Evolutionary conservation across 2,888 invertebrate species (phyloP).

Genomic region (Phaonia tiefii): DNA sequence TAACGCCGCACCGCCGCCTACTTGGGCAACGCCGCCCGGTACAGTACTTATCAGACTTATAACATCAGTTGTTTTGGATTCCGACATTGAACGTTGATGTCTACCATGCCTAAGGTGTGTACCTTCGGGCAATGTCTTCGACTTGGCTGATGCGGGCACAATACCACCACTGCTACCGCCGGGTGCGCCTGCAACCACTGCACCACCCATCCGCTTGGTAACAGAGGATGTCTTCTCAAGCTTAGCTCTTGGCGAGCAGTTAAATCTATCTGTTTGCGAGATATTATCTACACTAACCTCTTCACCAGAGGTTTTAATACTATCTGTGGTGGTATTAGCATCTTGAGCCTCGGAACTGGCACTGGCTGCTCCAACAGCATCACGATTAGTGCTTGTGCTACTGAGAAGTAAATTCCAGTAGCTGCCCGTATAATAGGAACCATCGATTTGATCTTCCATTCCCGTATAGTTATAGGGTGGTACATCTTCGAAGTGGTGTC

Average conservation of each 20-base stretch:
- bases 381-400: constrained; percentile 67
- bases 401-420: constrained; percentile 77
- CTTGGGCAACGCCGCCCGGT: constrained; percentile 54
- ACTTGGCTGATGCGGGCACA: constrained; percentile 72
- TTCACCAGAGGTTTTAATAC: constrained; percentile 70
- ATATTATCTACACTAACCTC: constrained; percentile 57
- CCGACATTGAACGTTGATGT: constrained; percentile 85
- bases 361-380: constrained; percentile 65
- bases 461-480: constrained; percentile 79
- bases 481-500: constrained; percentile 80
- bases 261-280: constrained; percentile 54
- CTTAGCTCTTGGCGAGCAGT: constrained; percentile 45
- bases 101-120: constrained; percentile 79
- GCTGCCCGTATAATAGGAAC: constrained; percentile 77
- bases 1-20: constrained; percentile 43
- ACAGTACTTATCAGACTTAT: constrained; percentile 74
- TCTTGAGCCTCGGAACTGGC: constrained; percentile 72
- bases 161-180: constrained; percentile 47
- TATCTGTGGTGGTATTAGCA: constrained; percentile 75
- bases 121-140: constrained; percentile 82
- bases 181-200: constrained; percentile 42
- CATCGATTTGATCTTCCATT: constrained; percentile 79
- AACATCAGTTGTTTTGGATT: constrained; percentile 86
- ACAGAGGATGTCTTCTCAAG: constrained; percentile 43
- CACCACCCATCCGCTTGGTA: constrained; percentile 60